A percentile compares a stretch with the other conserved stretches of the same genome.
Evolutionary conservation across 2,888 invertebrate species (phyloP).

Genomic region (Sarcophaga variegata): DNA sequence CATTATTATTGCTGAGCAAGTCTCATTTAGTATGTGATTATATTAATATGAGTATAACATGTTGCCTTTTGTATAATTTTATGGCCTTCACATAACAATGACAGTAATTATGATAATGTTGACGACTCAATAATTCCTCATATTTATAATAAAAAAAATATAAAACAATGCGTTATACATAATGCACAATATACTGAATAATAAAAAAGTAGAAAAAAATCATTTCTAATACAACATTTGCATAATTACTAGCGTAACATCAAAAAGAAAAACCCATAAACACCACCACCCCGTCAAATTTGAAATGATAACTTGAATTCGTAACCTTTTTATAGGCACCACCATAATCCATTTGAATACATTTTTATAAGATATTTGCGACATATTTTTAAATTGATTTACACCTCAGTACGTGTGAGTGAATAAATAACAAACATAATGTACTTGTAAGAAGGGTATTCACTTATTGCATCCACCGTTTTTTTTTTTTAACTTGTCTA

Average conservation of each 20-base stretch:
- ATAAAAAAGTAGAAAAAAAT: neutral
- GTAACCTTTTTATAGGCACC: too few species aligned
- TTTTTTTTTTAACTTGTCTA: too few species aligned
- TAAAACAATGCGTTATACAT: slow-evolving; percentile 32
- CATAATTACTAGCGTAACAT: neutral
- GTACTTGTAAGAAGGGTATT: slow-evolving; percentile 11
- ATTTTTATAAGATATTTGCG: slow-evolving; percentile 30
- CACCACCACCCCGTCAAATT: neutral
- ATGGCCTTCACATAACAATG: slow-evolving; percentile 41
- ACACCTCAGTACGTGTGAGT: slow-evolving; percentile 41
- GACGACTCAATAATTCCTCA: slow-evolving; percentile 18
- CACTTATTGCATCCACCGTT: neutral
- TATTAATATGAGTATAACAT: neutral
- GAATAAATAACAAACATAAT: slow-evolving; percentile 27
- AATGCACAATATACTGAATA: slow-evolving; percentile 24
- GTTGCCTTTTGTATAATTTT: neutral
- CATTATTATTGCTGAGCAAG: neutral
- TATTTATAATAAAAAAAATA: neutral
- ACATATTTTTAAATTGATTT: slow-evolving; percentile 49
- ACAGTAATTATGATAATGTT: neutral
- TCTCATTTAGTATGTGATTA: neutral
- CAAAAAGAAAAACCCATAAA: neutral
- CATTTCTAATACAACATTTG: slow-evolving; percentile 2
- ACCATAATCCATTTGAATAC: neutral
- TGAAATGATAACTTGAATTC: neutral